Percentiles rank a stretch among this genome's conserved stretches.
phyloP scores from a whole-genome alignment of 2,888 invertebrate species.

The Lepidocyrtinus sp. region DNA sequence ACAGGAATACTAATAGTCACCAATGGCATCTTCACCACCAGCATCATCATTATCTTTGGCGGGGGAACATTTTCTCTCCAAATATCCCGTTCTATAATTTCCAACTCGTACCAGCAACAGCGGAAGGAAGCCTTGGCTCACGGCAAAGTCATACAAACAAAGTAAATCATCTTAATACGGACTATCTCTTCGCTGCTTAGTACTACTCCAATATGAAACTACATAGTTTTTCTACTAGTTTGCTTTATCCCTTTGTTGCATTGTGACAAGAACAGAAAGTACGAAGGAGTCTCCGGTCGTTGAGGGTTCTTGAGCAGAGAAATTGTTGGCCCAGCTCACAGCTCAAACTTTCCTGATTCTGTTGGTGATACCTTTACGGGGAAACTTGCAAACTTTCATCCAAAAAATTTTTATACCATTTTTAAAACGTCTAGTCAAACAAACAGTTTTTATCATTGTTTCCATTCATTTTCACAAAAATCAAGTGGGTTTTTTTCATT shows the following conservation, averaged over 20 bases:
- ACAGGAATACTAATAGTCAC: background rate
- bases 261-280: background rate
- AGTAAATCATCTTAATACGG: background rate
- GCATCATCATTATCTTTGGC: background rate
- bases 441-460: too few species aligned
- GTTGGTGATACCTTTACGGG: background rate
- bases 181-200: background rate
- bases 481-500: too few species aligned
- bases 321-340: background rate
- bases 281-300: too few species aligned
- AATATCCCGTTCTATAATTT: too few species aligned
- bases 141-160: background rate
- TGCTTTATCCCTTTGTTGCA: background rate
- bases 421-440: too few species aligned
- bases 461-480: too few species aligned
- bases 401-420: background rate
- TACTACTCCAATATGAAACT: background rate
- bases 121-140: background rate
- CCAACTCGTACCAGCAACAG: background rate
- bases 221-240: background rate
- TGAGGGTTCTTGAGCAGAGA: too few species aligned
- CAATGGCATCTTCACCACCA: background rate
- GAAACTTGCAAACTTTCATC: background rate
- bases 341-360: background rate
- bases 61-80: background rate